phyloP scores from a whole-genome alignment of 2,888 invertebrate species.

The Aleiodes leptofemur region DNA sequence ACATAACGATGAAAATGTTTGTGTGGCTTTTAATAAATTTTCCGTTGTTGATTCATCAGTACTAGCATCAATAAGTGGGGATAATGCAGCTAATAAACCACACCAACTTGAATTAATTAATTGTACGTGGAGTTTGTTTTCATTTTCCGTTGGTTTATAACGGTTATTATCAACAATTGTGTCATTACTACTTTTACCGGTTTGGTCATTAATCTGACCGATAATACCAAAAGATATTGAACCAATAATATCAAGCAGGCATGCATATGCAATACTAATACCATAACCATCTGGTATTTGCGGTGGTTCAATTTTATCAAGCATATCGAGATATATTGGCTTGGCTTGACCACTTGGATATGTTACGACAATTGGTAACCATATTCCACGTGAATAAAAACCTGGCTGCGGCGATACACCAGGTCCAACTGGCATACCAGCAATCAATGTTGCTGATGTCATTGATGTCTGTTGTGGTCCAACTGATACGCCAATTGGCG shows the following conservation, averaged over 20 bases:
- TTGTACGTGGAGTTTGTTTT: conserved; percentile 81
- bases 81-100: conserved; percentile 92
- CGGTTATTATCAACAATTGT: conserved; percentile 48
- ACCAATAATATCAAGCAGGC: conserved; percentile 92
- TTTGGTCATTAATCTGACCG: conserved; percentile 76
- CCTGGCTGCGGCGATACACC: conserved; percentile 92
- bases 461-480: conserved; percentile 42
- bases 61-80: conserved; percentile 94
- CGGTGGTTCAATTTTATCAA: conserved; percentile 96
- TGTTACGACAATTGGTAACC: conserved; percentile 91
- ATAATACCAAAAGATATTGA: conserved; percentile 87
- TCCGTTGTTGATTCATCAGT: conserved; percentile 96
- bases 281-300: conserved; percentile 97
- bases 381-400: conserved; percentile 94
- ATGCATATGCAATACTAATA: conserved; percentile 95
- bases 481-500: conserved; percentile 72
- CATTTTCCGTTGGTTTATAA: conserved; percentile 75
- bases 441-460: conserved; percentile 80
- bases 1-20: conserved; percentile 92
- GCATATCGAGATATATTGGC: conserved; percentile 94
- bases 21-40: conserved; percentile 92
- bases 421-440: conserved; percentile 83
- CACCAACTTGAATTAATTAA: conserved; percentile 97
- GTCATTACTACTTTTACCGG: conserved; percentile 62
- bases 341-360: conserved; percentile 91